Conservation (phyloP, 2,888 invertebrate genomes). For the Eurois occulta region DNA sequence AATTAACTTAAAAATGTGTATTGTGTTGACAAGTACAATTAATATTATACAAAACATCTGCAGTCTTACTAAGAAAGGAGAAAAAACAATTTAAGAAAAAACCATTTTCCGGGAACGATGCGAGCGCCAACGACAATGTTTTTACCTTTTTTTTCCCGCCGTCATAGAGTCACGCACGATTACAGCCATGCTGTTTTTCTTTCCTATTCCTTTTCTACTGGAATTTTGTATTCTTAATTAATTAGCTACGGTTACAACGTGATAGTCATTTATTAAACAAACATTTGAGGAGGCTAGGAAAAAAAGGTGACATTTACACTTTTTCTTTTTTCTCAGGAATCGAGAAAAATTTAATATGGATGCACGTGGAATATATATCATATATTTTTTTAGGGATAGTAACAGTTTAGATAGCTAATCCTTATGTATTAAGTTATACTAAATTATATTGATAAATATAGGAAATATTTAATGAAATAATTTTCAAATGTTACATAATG, state of each 20-base stretch:
- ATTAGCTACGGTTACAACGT: neutral
- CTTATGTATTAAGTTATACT: too few species aligned
- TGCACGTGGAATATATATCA: too few species aligned
- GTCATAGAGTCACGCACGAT: conserved; percentile 25
- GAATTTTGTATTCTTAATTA: conserved; percentile 7
- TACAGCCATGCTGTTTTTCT: conserved; percentile 18
- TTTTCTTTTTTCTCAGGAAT: too few species aligned
- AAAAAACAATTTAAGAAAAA: neutral
- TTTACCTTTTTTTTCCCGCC: neutral
- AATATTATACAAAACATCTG: conserved; percentile 19
- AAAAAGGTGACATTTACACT: too few species aligned
- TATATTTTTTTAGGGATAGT: too few species aligned
- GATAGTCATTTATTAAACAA: neutral
- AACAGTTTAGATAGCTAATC: too few species aligned
- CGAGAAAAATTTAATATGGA: too few species aligned
- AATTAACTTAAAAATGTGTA: conserved; percentile 27
- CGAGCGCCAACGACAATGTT: neutral
- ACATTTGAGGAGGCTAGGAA: too few species aligned
- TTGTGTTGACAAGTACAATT: conserved; percentile 7
- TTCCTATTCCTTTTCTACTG: neutral
- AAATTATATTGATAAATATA: too few species aligned
- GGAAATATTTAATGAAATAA: too few species aligned
- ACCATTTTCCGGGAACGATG: conserved; percentile 28
- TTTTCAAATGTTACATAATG: too few species aligned
- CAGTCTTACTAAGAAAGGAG: neutral